phyloP scores from a whole-genome alignment of 2,888 invertebrate species.

The Sturmia bella region DNA sequence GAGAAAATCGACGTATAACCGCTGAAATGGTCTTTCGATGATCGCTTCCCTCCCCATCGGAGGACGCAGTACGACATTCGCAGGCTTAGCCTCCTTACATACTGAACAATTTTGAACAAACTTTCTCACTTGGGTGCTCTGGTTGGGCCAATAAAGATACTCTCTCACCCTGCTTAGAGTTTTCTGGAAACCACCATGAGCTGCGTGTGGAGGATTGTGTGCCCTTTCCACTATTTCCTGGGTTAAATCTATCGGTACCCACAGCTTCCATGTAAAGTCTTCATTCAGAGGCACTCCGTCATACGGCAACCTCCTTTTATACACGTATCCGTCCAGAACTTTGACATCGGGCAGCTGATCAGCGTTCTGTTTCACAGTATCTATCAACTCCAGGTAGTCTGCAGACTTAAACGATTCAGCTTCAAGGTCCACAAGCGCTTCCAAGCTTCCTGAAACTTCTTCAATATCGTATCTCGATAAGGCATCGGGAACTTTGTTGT shows the following conservation, averaged over 20 bases:
- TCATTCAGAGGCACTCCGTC: neutral
- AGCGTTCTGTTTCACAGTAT: neutral
- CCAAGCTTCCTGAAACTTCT: neutral
- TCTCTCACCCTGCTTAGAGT: neutral
- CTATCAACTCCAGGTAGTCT: neutral
- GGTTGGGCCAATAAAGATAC: conserved; percentile 9
- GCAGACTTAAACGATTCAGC: neutral
- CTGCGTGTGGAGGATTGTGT: neutral
- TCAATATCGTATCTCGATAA: neutral
- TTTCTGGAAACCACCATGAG: neutral
- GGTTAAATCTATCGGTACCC: neutral
- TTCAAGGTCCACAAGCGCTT: neutral
- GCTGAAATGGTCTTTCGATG: conserved; percentile 1
- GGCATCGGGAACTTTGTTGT: neutral
- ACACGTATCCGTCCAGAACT: neutral
- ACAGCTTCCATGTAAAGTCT: neutral
- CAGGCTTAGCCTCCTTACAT: conserved; percentile 1
- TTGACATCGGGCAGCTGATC: neutral
- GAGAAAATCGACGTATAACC: conserved; percentile 9
- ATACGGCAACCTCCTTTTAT: neutral
- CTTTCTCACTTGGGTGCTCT: neutral
- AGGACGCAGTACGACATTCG: neutral
- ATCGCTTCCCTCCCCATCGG: neutral
- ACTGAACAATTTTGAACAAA: neutral
- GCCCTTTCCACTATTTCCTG: neutral